Percentiles rank a stretch among this genome's conserved stretches.
phyloP scores from a whole-genome alignment of 1,140 invertebrate species.

The Musca domestica region DNA sequence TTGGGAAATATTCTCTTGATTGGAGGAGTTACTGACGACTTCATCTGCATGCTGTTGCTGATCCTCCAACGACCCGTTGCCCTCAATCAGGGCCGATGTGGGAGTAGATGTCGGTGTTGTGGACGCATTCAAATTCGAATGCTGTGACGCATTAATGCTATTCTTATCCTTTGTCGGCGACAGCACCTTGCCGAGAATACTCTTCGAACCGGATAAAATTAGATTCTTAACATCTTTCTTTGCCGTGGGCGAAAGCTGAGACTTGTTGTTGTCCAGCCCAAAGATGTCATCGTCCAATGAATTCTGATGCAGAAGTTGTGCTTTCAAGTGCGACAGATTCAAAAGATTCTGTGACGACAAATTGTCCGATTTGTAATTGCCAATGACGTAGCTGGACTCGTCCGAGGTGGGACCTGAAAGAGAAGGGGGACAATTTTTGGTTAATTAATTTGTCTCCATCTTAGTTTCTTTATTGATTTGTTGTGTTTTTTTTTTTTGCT shows the following conservation, averaged over 20 bases:
- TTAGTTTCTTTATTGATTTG: background rate
- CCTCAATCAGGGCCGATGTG: slow-evolving; percentile 3
- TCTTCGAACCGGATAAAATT: slow-evolving; percentile 72
- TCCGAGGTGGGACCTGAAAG: slow-evolving; percentile 67
- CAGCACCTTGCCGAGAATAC: slow-evolving; percentile 70
- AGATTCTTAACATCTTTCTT: slow-evolving; percentile 74
- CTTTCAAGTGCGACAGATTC: slow-evolving; percentile 45
- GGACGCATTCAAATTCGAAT: slow-evolving; percentile 27
- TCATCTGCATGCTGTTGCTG: background rate
- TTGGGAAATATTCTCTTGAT: slow-evolving; percentile 12
- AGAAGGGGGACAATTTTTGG: background rate
- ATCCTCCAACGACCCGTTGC: background rate
- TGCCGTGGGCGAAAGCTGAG: slow-evolving; percentile 43
- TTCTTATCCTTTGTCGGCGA: slow-evolving; percentile 73
- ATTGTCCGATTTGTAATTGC: slow-evolving; percentile 74
- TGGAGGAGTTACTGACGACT: slow-evolving; percentile 58
- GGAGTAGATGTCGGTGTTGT: background rate
- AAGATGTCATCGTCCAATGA: slow-evolving; percentile 45
- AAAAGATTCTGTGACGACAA: slow-evolving; percentile 52
- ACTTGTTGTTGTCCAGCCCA: slow-evolving; percentile 32
- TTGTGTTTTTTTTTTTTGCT: background rate
- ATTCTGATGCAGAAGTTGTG: slow-evolving; percentile 44
- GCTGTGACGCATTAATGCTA: slow-evolving; percentile 38
- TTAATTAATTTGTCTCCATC: no score
- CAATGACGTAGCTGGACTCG: slow-evolving; percentile 83